phyloP scores from a whole-genome alignment of 1,140 invertebrate species.

The Drosophila pallidifrons region DNA sequence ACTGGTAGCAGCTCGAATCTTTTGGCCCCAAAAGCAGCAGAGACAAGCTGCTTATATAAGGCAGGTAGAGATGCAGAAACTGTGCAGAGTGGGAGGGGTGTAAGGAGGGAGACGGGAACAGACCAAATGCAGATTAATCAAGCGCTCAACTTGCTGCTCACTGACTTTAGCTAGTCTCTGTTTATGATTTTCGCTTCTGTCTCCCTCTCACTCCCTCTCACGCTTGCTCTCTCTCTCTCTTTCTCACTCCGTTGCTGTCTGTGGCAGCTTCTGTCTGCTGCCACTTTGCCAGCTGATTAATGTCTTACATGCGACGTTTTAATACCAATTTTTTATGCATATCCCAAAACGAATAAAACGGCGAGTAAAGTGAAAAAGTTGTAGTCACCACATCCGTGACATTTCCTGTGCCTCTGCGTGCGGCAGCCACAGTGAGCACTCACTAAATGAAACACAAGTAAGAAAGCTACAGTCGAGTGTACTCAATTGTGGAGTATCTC shows the following conservation, averaged over 20 bases:
- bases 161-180: conserved; percentile 70
- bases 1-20: conserved; percentile 35
- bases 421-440: conserved; percentile 29
- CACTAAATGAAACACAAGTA: neutral
- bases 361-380: conserved; percentile 66
- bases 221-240: too few species aligned
- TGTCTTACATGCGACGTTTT: conserved; percentile 83
- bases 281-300: conserved; percentile 81
- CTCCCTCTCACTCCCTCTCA: neutral
- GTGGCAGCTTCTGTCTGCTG: conserved; percentile 54
- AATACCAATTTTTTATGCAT: conserved; percentile 83
- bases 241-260: neutral
- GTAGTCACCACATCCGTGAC: conserved; percentile 68
- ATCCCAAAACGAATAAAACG: conserved; percentile 69
- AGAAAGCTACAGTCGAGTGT: too few species aligned
- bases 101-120: neutral
- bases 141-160: conserved; percentile 75
- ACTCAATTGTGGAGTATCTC: too few species aligned
- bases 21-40: conserved; percentile 20
- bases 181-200: conserved; percentile 38
- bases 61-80: neutral
- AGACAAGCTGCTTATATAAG: conserved; percentile 27
- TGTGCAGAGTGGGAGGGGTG: too few species aligned
- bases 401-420: conserved; percentile 69
- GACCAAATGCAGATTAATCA: conserved; percentile 74